Percentiles rank a stretch among this genome's conserved stretches.
Evolutionary conservation across 1,140 invertebrate species (phyloP).

Genomic region (Eumeta japonica): DNA sequence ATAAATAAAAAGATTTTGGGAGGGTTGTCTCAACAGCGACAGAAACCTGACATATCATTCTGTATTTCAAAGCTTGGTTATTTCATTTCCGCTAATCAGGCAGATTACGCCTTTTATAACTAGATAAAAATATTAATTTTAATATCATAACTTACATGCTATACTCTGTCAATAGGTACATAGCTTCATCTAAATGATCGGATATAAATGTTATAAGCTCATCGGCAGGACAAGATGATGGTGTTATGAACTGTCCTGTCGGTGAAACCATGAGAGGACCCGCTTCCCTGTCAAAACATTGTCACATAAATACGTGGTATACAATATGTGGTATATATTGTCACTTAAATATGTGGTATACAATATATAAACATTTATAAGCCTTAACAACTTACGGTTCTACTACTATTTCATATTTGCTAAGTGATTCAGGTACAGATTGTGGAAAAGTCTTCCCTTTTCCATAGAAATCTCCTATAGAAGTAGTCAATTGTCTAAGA

Average conservation of each 20-base stretch:
- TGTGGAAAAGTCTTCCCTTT: slow-evolving; percentile 66
- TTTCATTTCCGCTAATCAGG: too few species aligned
- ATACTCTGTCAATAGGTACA: slow-evolving; percentile 68
- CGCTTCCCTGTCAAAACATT: slow-evolving; percentile 68
- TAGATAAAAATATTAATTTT: too few species aligned
- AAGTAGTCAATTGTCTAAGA: slow-evolving; percentile 76
- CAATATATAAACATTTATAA: slow-evolving; percentile 5
- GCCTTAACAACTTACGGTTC: slow-evolving; percentile 69
- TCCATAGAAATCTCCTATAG: slow-evolving; percentile 77
- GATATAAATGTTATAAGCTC: slow-evolving; percentile 82
- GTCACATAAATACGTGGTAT: neutral
- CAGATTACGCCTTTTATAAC: too few species aligned
- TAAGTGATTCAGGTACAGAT: slow-evolving; percentile 69
- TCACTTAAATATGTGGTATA: neutral
- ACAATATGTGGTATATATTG: too few species aligned
- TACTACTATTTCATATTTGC: slow-evolving; percentile 82
- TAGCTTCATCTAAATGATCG: slow-evolving; percentile 73
- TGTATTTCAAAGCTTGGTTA: too few species aligned
- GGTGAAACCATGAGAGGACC: slow-evolving; percentile 91
- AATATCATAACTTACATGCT: slow-evolving; percentile 66
- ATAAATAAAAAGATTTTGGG: too few species aligned
- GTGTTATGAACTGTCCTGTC: slow-evolving; percentile 89
- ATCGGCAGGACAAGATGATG: slow-evolving; percentile 82
- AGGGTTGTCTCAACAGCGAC: too few species aligned
- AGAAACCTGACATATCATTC: too few species aligned